phyloP scores from a whole-genome alignment of 2,113 vertebrate species.

The Picathartes gymnocephalus region DNA sequence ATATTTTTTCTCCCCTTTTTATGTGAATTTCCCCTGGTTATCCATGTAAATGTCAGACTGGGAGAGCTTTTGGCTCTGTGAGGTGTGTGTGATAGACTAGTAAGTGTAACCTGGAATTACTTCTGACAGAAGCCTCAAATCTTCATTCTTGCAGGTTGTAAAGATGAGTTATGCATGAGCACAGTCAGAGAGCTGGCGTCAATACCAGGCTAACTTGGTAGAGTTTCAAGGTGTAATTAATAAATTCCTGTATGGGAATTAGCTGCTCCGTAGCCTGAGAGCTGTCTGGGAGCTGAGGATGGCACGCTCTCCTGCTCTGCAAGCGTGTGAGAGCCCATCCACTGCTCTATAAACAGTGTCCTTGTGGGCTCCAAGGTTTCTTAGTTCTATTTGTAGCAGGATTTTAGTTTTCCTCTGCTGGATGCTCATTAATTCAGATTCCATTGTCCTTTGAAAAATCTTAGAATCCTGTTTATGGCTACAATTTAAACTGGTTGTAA shows the following conservation, averaged over 20 bases:
- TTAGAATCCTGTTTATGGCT: not conserved
- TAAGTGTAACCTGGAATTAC: not conserved
- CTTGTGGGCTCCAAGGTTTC: not conserved
- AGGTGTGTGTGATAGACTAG: not conserved
- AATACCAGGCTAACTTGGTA: not conserved
- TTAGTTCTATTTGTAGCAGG: not conserved
- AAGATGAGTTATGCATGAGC: not conserved
- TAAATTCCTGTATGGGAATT: not conserved
- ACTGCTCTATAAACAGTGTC: not conserved
- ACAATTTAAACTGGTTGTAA: not conserved
- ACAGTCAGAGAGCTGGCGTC: not conserved
- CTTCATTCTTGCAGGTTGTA: not conserved
- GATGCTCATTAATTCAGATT: not conserved
- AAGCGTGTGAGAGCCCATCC: not conserved
- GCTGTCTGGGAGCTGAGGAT: not conserved
- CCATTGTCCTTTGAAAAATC: not conserved
- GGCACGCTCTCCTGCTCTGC: not conserved
- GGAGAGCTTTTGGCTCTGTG: not conserved
- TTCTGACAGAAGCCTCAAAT: not conserved
- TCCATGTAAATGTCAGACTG: not conserved
- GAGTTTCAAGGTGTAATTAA: constrained; percentile 7
- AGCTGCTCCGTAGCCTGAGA: not conserved
- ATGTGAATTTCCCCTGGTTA: not conserved
- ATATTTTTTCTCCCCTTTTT: not conserved
- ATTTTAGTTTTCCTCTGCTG: not conserved